Evolutionary conservation across 2,797 vertebrate species (phyloP), one percentile per base, ranked within the genome.

Genomic region (Coranthus polyacanthus): DNA sequence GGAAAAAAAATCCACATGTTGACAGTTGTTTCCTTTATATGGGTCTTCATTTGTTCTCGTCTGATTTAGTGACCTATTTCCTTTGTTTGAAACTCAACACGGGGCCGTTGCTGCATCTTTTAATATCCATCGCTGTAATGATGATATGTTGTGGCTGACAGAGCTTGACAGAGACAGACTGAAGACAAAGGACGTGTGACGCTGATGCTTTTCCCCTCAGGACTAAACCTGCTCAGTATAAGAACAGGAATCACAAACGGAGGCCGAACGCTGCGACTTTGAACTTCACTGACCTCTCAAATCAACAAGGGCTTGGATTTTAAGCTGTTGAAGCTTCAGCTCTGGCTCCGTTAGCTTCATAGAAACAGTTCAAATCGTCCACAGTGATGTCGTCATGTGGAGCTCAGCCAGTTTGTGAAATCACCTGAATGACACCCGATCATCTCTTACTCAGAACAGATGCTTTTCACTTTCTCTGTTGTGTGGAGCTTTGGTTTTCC

Each of bases 171-270:
- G 20, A 45, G 37, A n/a, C 11, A 42, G 41, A 53, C 57, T 38
- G 21, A 26, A 7, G 26, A 79, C 68, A 81, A 80, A 68, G 39
- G 38, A 57, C 12, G 8, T 54, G 46, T 65, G 36, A 64, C 15
- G 22, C 38, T 52, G 51, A 18, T 7, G 18, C 8, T 46, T 52
- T 47, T 10, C 44, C 68, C 52, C 65, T 66, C 6, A 2, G 37
- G 69, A 65, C 43, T n/a, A 4, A 37, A 54, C 17, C 12, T 12
- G n/a, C 26, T 29, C 2, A 29, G 26, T 29, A 29, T 29, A 29
- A 29, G 26, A 29, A 5, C 26, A 5, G 6, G 26, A 29, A 6
- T n/a, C 26, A 29, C 5, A 7, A 29, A 7, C 26, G 8, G 26
- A 29, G 6, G 8, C 6, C 26, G 5, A 5, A 29, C 26, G 26